A percentile compares a stretch with the other conserved stretches of the same genome.
phyloP scores from a whole-genome alignment of 2,888 invertebrate genomes.

The Thysanoteuthis rhombus region DNA sequence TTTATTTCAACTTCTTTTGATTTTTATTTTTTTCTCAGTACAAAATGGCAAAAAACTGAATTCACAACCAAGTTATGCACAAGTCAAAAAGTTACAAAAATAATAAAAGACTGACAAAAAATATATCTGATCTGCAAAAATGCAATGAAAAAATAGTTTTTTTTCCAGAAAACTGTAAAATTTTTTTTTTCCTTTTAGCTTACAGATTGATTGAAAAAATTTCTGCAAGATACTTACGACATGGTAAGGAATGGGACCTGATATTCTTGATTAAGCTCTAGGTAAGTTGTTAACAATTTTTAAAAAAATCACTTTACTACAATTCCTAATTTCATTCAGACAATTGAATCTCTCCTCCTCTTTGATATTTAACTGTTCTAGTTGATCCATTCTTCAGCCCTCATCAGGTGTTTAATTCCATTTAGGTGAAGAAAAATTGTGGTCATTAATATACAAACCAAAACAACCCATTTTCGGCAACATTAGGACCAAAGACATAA shows the following conservation, averaged over 20 bases:
- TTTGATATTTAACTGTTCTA: too few relatives aligned
- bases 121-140: neutral
- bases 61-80: neutral
- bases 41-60: neutral
- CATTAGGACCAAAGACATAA: too few relatives aligned
- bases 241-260: neutral
- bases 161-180: neutral
- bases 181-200: neutral
- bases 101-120: neutral
- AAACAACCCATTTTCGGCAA: too few relatives aligned
- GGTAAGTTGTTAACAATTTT: neutral
- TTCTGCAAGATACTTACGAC: neutral
- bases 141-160: neutral
- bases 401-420: too few relatives aligned
- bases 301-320: too few relatives aligned
- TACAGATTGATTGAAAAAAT: neutral
- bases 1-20: neutral
- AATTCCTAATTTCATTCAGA: too few relatives aligned
- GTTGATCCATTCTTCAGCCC: too few relatives aligned
- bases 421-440: too few relatives aligned
- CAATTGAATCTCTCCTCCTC: too few relatives aligned
- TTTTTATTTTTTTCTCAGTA: neutral
- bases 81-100: neutral
- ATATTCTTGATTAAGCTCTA: neutral
- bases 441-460: too few relatives aligned